Percentiles rank a stretch among this genome's conserved stretches.
Conservation (phyloP, 2,113 vertebrate genomes). For the Rostratula benghalensis region DNA sequence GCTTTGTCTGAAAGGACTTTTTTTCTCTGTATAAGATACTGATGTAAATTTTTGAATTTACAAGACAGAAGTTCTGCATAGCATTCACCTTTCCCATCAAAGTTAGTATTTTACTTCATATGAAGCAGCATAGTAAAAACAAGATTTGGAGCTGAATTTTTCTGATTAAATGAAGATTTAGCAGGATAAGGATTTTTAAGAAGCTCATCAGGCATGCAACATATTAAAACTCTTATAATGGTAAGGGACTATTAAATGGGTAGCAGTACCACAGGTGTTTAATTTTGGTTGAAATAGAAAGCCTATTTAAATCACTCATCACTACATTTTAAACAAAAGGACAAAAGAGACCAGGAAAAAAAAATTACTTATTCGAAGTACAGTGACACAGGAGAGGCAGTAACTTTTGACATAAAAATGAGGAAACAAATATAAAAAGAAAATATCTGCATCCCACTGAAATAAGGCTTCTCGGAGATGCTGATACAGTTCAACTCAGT, state of each 20-base stretch:
- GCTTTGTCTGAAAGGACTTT: background rate
- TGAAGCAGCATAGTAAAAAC: background rate
- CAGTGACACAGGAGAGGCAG: background rate
- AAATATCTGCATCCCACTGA: background rate
- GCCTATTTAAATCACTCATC: background rate
- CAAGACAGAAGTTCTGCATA: background rate
- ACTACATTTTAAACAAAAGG: too few species aligned
- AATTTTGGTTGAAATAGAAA: background rate
- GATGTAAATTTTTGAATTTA: background rate
- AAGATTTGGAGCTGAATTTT: background rate
- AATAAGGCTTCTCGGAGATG: background rate
- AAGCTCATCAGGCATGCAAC: background rate
- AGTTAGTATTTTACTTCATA: background rate
- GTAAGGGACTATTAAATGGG: background rate
- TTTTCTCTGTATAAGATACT: background rate
- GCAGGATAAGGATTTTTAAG: background rate
- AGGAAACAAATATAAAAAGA: background rate
- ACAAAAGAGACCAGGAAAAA: background rate
- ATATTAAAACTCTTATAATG: background rate
- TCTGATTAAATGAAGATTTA: background rate
- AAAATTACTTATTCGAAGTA: background rate
- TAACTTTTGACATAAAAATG: background rate
- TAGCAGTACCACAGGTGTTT: background rate
- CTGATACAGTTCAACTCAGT: background rate
- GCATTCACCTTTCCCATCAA: background rate